Evolutionary conservation across 2,113 vertebrate species (phyloP), one percentile per base, ranked within the genome.

Genomic region (Brachypodius melanocephalos): DNA sequence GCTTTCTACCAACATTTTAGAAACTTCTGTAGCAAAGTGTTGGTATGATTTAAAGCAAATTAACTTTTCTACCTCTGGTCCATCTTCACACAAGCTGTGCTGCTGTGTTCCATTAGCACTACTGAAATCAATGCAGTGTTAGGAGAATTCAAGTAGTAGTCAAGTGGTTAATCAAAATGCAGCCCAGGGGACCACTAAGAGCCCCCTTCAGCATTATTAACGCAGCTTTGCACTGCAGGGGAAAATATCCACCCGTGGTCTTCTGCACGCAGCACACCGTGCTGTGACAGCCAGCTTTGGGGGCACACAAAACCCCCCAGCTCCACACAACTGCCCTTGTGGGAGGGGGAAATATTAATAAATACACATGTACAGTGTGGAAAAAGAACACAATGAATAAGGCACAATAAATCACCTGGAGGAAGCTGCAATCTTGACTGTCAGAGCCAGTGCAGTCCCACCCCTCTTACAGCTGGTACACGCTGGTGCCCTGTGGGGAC

Each of bases 161-260:
- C 75, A 92, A 93, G 86, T 88, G 63, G 66, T 94, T 96, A 88
- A 97, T 95, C 89, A 94, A 86, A 88, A 95, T 84, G 54, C 77
- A 90, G 89, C 95, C 84, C 90, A 76, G 67, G 88, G 71, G 95
- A 96, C 45, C 87, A 91, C 82, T 75, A 67, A 89, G 57, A 90
- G 85, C 43, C 83, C 91, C 94, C 43, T 88, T 51, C 81, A 92
- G 81, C 83, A 96, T 85, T 58, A 67, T 63, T 85, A 73, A 93
- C 15, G 74, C 31, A 88, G 73, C 58, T 71, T 85, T 74, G 76
- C 73, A 42, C 49, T 79, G 88, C 87, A 81, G 90, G 26, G 40
- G 83, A 90, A 84, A 93, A 90, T 36, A 59, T 42, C 57, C 85
- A 82, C 26, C 14, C 51, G 59, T 68, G 72, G 49, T 77, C 62